These are phyloP conservation scores for Turnix velox DNA, from an alignment of 2,113 vertebrate species.

Conservation along the genomic window DNA sequence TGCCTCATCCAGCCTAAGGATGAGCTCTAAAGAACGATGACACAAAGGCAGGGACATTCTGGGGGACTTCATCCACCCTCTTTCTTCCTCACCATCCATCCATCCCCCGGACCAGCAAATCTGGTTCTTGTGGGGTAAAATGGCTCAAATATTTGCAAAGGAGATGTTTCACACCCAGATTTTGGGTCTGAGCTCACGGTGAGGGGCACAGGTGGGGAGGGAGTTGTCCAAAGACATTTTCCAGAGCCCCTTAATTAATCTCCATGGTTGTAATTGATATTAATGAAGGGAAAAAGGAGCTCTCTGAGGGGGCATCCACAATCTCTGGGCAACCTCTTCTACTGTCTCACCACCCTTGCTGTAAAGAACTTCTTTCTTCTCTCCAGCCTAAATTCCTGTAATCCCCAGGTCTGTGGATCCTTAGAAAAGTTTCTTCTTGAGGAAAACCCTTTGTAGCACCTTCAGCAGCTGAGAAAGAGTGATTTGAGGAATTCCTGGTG, in stretches of 20 bases:
- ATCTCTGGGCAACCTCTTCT: no score
- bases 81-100: rapidly evolving
- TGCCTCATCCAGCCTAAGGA: no score
- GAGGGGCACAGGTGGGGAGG: not conserved
- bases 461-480: not conserved
- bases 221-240: not conserved
- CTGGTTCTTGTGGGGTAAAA: rapidly evolving
- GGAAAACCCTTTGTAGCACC: not conserved
- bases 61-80: not conserved
- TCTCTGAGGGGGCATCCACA: no score
- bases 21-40: not conserved
- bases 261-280: not conserved
- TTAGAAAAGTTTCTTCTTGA: not conserved
- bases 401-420: not conserved
- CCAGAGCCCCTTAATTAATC: not conserved
- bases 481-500: not conserved
- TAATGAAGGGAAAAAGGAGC: not conserved
- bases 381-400: not conserved
- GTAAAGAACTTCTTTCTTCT: no score
- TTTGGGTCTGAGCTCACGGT: rapidly evolving
- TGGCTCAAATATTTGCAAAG: rapidly evolving
- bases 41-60: not conserved
- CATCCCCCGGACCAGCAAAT: rapidly evolving
- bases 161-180: rapidly evolving
- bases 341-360: no score